Evolutionary conservation across 2,797 vertebrate species (phyloP).

Genomic region (Chaetophractus vellerosus): DNA sequence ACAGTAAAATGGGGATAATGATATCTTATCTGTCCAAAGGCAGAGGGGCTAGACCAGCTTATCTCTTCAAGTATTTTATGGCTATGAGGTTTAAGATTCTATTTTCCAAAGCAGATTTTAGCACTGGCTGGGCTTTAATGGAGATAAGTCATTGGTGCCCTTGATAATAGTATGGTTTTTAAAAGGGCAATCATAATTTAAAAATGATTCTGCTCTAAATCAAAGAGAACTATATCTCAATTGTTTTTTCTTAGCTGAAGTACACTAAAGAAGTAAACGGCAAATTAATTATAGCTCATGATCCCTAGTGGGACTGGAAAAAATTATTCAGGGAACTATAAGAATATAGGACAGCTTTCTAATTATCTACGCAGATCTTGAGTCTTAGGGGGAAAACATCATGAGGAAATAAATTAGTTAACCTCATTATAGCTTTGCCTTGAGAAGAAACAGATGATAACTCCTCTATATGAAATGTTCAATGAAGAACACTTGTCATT

Average conservation of each 20-base stretch:
- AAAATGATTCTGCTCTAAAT: constrained; percentile 64
- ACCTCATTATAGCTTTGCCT: constrained; percentile 37
- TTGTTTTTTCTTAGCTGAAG: constrained; percentile 48
- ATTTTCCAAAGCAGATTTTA: constrained; percentile 12
- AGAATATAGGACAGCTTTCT: constrained; percentile 9
- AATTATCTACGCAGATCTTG: constrained; percentile 27
- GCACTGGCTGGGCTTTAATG: neutral
- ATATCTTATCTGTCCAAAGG: constrained; percentile 44
- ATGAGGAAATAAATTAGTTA: constrained; percentile 50
- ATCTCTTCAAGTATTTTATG: constrained; percentile 43
- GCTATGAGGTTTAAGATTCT: constrained; percentile 26
- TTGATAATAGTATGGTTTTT: neutral
- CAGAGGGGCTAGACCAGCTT: neutral
- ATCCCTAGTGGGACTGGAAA: neutral
- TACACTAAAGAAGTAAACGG: constrained; percentile 50
- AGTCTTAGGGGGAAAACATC: constrained; percentile 18
- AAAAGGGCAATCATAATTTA: constrained; percentile 22
- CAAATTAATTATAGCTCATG: constrained; percentile 47
- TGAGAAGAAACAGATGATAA: constrained; percentile 51
- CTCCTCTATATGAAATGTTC: constrained; percentile 44
- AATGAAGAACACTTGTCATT: constrained; percentile 48
- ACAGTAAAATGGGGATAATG: constrained; percentile 66
- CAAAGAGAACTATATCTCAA: constrained; percentile 48
- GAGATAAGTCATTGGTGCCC: neutral
- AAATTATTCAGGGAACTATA: constrained; percentile 53